phyloP scores from a whole-genome alignment of 2,888 invertebrate genomes.

The Byasa hedistus region DNA sequence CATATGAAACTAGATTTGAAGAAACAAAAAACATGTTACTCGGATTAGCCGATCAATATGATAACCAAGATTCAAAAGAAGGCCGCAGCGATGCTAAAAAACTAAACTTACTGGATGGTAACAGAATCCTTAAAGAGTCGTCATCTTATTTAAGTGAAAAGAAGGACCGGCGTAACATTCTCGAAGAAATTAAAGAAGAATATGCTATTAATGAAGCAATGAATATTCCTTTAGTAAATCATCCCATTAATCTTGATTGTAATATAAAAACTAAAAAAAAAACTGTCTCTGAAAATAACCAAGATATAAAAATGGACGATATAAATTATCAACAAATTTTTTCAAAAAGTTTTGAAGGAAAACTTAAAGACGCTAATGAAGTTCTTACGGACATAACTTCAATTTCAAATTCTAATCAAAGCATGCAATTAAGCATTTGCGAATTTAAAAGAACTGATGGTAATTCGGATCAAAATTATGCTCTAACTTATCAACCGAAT shows the following conservation, averaged over 20 bases:
- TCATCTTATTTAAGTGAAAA: conserved; percentile 55
- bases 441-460: not conserved
- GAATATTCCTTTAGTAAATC: conserved; percentile 60
- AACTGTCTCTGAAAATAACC: conserved; percentile 5
- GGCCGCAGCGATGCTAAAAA: conserved; percentile 29
- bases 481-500: too few relatives aligned
- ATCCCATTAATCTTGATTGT: conserved; percentile 49
- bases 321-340: conserved; percentile 45
- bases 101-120: conserved; percentile 37
- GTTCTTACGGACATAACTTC: conserved; percentile 54
- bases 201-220: conserved; percentile 63
- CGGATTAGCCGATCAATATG: conserved; percentile 61
- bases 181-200: conserved; percentile 57
- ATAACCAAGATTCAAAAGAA: conserved; percentile 43
- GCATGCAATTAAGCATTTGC: not conserved
- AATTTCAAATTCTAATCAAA: conserved; percentile 43
- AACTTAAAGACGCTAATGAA: conserved; percentile 60
- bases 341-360: conserved; percentile 54
- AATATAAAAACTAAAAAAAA: conserved; percentile 42
- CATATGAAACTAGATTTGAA: conserved; percentile 66
- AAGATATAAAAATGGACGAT: conserved; percentile 36
- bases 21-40: conserved; percentile 69
- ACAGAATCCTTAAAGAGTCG: conserved; percentile 57
- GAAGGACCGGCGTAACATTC: conserved; percentile 45
- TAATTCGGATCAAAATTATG: not conserved